phyloP scores from a whole-genome alignment of 2,888 invertebrate genomes.

The Pandemis cinnamomeana region DNA sequence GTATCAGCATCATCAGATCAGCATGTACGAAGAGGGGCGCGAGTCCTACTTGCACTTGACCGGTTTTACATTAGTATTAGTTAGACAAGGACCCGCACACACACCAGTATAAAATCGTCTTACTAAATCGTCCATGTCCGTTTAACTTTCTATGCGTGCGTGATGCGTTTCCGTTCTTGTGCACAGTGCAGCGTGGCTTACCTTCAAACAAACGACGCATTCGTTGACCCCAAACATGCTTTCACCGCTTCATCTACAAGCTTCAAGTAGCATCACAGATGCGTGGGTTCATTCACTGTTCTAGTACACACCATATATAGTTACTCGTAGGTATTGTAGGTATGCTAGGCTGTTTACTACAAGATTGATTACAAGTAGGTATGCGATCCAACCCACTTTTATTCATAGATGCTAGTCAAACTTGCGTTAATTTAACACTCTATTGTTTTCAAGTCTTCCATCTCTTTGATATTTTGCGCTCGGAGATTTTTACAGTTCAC shows the following conservation, averaged over 20 bases:
- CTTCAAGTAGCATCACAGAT: background rate
- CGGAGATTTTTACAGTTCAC: no score
- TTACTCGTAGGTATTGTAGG: background rate
- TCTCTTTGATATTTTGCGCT: no score
- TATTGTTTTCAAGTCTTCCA: no score
- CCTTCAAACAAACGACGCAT: constrained; percentile 12
- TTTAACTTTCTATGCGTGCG: background rate
- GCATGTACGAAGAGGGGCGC: no score
- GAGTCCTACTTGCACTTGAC: no score
- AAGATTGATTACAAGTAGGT: background rate
- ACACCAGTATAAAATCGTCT: no score
- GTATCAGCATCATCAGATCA: no score
- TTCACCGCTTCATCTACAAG: background rate
- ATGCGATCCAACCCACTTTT: background rate
- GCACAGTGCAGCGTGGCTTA: constrained; percentile 2
- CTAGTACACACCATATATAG: background rate
- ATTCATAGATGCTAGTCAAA: no score
- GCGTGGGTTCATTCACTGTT: constrained; percentile 15
- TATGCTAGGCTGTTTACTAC: background rate
- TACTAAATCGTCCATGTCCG: no score
- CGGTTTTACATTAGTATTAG: no score
- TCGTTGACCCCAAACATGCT: constrained; percentile 19
- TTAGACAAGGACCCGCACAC: no score
- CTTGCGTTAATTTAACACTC: no score
- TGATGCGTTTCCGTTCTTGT: constrained; percentile 1